These are phyloP conservation scores for Cygnus atratus DNA, from an alignment of 2,113 vertebrate genomes.

Conservation along the genomic window DNA sequence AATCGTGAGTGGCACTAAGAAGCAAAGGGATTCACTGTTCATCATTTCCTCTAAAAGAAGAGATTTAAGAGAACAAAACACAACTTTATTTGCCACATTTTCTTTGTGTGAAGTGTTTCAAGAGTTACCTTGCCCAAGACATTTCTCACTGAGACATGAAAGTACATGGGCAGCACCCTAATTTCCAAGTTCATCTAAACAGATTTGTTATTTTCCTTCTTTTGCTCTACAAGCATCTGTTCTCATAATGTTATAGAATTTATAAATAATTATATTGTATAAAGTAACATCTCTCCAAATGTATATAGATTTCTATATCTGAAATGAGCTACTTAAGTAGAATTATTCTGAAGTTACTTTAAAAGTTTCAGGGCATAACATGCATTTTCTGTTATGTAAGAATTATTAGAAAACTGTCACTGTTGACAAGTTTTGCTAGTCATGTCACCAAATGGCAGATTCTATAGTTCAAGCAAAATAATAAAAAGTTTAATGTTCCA, in stretches of 20 bases:
- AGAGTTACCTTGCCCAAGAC: background rate
- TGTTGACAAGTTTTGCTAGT: background rate
- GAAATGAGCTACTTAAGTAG: background rate
- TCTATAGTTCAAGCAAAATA: background rate
- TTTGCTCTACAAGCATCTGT: background rate
- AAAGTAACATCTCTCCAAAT: background rate
- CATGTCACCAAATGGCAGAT: background rate
- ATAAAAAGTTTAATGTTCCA: background rate
- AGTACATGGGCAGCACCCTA: background rate
- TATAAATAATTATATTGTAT: background rate
- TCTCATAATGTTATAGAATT: background rate
- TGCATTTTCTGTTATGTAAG: background rate
- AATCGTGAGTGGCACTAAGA: background rate
- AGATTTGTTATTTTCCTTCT: background rate
- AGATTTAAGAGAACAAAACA: background rate
- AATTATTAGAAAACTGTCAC: background rate
- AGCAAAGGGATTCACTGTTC: background rate
- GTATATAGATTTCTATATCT: background rate
- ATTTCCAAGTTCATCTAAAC: background rate
- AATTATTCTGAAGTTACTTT: background rate
- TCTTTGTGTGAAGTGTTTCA: background rate
- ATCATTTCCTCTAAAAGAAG: background rate
- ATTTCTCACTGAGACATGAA: background rate
- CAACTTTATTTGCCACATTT: background rate
- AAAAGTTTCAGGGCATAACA: background rate